Evolutionary conservation across 2,797 vertebrate species (phyloP), one percentile per base, ranked within the genome.

Genomic region (Gila robusta): DNA sequence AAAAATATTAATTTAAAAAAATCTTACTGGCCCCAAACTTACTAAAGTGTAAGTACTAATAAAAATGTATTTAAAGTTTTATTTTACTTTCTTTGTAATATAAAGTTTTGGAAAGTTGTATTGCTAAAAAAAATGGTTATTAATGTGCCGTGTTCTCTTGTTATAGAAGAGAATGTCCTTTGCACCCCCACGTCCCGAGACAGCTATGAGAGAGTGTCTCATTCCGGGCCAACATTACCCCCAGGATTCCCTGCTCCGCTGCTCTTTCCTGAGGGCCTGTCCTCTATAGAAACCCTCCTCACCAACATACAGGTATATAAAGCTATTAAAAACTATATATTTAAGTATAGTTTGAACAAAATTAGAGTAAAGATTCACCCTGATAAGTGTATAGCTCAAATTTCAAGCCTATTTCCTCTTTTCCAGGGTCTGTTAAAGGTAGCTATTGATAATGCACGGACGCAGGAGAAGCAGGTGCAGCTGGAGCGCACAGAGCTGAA

Each of bases 261-360:
- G 93, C 97, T 99, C 93, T 99, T 99, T 94, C 98, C 98, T 70
- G 98, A 99, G 94, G 98, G 98, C 93, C 90, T 99, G 95, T 99
- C 98, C 93, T 99, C 98, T 93, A 99, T 99, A 96, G 98, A 99
- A 97, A 99, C 98, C 77, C 97, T 99, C 90, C 97, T 99, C 94
- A 99, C 98, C 88, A 99, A 99, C 93, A 99, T 99, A 94, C 98
- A 99, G 98, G 98, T 99, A 94, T 16, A 10, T 35, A 19, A 11
- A n/a, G 64, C 64, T 66, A 32, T 32, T 66, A 28, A 56, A 17
- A 14, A 28, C 3, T 8, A 32, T 17, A 26, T 26, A 67, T 52
- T 81, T 69, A 19, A 16, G 32, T 21, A 54, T 19, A 56, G 2
- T 39, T 39, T 21, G 3, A 23, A 70, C 54, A 59, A 17, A 54